phyloP scores from a whole-genome alignment of 1,140 invertebrate genomes.

The Teleogryllus occipitalis region DNA sequence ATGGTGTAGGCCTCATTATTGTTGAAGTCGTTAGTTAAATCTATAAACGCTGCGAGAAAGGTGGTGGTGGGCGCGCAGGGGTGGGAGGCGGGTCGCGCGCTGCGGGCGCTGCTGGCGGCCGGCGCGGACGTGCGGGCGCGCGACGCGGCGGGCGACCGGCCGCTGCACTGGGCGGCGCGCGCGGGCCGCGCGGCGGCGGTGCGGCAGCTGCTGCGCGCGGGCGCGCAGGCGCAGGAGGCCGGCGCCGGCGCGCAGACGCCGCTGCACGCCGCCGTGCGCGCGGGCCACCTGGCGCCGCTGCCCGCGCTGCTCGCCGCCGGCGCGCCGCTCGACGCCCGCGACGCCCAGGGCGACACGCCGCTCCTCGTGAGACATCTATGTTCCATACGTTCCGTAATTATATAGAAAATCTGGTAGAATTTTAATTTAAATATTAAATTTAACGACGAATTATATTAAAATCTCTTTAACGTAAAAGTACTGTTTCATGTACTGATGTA shows the following conservation, averaged over 20 bases:
- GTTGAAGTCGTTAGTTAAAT: too few relatives aligned
- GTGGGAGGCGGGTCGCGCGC: too few relatives aligned
- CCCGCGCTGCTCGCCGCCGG: constrained; percentile 3
- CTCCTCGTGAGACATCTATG: background rate
- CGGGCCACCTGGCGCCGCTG: background rate
- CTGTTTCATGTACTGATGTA: too few relatives aligned
- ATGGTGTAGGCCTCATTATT: too few relatives aligned
- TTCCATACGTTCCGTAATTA: too few relatives aligned
- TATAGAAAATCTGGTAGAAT: too few relatives aligned
- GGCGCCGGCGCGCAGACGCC: background rate
- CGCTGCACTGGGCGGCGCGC: background rate
- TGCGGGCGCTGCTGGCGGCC: background rate
- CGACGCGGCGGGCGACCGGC: background rate
- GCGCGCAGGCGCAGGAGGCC: background rate
- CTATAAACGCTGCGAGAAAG: too few relatives aligned
- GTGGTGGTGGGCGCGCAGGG: too few relatives aligned
- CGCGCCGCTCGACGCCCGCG: background rate
- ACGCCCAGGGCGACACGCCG: background rate
- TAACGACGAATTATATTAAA: too few relatives aligned
- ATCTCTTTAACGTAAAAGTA: too few relatives aligned
- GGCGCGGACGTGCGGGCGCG: background rate
- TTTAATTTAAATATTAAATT: too few relatives aligned
- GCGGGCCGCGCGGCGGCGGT: background rate
- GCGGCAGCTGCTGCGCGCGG: constrained; percentile 2
- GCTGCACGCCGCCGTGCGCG: background rate